Conservation (phyloP, 1,140 invertebrate genomes). For the Drosophila mauritiana region DNA sequence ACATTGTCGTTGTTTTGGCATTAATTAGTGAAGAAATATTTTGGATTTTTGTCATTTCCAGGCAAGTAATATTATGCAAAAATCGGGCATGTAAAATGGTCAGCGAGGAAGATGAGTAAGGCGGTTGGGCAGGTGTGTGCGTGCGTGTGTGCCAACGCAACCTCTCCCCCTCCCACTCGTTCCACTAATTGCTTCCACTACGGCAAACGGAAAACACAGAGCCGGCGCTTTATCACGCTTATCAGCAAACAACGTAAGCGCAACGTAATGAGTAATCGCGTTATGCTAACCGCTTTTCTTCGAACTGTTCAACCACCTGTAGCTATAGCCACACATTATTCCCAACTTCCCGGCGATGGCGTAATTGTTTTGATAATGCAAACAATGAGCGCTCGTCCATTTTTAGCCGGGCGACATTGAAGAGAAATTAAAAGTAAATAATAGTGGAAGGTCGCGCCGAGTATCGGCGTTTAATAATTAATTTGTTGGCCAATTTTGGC, state of each 20-base stretch:
- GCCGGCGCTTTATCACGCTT: slow-evolving; percentile 74
- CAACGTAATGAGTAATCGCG: slow-evolving; percentile 64
- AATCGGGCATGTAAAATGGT: slow-evolving; percentile 36
- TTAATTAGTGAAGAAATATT: slow-evolving; percentile 81
- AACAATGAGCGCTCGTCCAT: slow-evolving; percentile 67
- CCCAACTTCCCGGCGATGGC: slow-evolving; percentile 60
- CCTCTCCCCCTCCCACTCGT: slow-evolving; percentile 20
- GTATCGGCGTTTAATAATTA: slow-evolving; percentile 53
- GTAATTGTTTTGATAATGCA: slow-evolving; percentile 74
- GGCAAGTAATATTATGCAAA: slow-evolving; percentile 73
- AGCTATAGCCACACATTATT: slow-evolving; percentile 17
- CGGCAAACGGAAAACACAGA: slow-evolving; percentile 50
- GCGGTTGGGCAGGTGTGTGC: slow-evolving; percentile 11
- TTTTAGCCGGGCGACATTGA: slow-evolving; percentile 74
- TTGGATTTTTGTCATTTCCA: slow-evolving; percentile 71
- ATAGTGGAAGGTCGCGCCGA: slow-evolving; percentile 54
- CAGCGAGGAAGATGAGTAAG: slow-evolving; percentile 67
- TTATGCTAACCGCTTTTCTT: slow-evolving; percentile 15
- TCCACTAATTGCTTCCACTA: slow-evolving; percentile 49
- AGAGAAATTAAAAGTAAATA: slow-evolving; percentile 83
- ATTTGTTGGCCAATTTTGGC: slow-evolving; percentile 55
- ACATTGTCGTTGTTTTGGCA: slow-evolving; percentile 71
- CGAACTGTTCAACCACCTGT: slow-evolving; percentile 31
- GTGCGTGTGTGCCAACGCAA: slow-evolving; percentile 40
- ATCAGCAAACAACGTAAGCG: slow-evolving; percentile 58